Evolutionary conservation across 2,113 vertebrate species (phyloP).

Genomic region (Tonatia bakeri): DNA sequence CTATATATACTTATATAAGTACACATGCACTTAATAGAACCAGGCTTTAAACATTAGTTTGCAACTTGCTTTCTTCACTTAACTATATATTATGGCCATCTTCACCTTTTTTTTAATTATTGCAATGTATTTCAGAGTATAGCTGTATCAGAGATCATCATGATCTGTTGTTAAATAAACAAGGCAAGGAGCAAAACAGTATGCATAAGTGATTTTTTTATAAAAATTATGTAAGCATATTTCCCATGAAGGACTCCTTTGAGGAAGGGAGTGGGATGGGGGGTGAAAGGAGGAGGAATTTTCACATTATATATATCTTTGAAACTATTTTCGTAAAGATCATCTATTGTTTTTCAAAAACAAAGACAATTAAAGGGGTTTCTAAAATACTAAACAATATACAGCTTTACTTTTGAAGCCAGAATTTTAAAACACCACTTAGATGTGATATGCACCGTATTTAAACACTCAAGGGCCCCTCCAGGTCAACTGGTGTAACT

Average conservation of each 20-base stretch:
- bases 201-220: not conserved
- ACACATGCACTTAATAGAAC: not conserved
- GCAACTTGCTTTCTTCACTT: not conserved
- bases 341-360: not conserved
- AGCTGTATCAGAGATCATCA: not conserved
- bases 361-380: not conserved
- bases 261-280: not conserved
- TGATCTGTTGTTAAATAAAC: not conserved
- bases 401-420: not conserved
- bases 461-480: not conserved
- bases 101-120: not conserved
- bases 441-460: not conserved
- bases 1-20: not conserved
- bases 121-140: not conserved
- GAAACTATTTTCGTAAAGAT: not conserved
- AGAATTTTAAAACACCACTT: not conserved
- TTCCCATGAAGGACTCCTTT: not conserved
- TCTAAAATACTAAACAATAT: not conserved
- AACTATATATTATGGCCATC: not conserved
- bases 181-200: not conserved
- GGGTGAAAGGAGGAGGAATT: not conserved
- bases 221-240: not conserved
- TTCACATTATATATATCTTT: not conserved
- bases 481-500: not conserved
- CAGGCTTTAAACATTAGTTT: not conserved